Evolutionary conservation across 2,888 invertebrate genomes (phyloP).

Genomic region (Caenorhabditis sulstoni): DNA sequence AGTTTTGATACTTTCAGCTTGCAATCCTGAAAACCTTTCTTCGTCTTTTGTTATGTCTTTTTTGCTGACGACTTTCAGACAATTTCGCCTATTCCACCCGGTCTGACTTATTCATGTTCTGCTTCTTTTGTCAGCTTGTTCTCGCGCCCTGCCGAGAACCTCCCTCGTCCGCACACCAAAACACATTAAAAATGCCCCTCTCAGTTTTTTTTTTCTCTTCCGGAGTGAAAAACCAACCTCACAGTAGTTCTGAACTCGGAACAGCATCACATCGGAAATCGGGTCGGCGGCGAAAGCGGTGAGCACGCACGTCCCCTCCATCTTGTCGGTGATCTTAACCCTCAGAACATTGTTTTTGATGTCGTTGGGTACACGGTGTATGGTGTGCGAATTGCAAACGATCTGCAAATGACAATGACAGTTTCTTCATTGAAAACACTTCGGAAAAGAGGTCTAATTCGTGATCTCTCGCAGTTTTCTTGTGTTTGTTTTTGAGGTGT

Average conservation of each 20-base stretch:
- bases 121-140: constrained; percentile 24
- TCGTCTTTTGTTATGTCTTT: not conserved
- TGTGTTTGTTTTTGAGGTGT: too few relatives aligned
- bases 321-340: constrained; percentile 43
- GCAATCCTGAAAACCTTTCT: constrained; percentile 44
- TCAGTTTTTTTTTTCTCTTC: too few relatives aligned
- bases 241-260: constrained; percentile 41
- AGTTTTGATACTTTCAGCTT: constrained; percentile 50
- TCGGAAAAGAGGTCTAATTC: too few relatives aligned
- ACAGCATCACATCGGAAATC: constrained; percentile 43
- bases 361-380: constrained; percentile 42
- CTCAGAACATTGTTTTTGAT: constrained; percentile 37
- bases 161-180: constrained; percentile 7
- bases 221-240: constrained; percentile 45
- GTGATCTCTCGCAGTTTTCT: too few relatives aligned
- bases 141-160: not conserved
- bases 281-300: constrained; percentile 32
- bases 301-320: constrained; percentile 53
- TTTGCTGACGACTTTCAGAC: constrained; percentile 4
- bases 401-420: constrained; percentile 31
- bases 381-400: constrained; percentile 49
- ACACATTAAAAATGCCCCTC: constrained; percentile 2
- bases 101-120: constrained; percentile 42
- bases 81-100: constrained; percentile 12
- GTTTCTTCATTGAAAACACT: constrained; percentile 6